phyloP scores from a whole-genome alignment of 2,888 invertebrate genomes.

The Heliconius sara region DNA sequence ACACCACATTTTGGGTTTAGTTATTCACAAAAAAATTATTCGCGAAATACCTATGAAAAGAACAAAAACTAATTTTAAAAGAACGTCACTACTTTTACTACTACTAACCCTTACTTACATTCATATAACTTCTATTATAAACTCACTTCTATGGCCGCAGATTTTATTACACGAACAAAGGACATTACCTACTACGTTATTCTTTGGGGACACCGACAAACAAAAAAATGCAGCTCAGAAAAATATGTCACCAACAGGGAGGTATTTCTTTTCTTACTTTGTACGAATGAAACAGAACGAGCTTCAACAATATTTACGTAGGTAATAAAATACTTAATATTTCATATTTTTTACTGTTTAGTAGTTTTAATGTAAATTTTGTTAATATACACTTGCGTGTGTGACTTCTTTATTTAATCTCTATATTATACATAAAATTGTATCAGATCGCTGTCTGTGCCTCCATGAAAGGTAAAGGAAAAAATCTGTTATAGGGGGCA shows the following conservation, averaged over 20 bases:
- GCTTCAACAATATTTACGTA: slow-evolving; percentile 17
- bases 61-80: too few species aligned
- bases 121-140: slow-evolving; percentile 4
- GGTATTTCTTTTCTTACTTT: slow-evolving; percentile 41
- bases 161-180: slow-evolving; percentile 77
- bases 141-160: slow-evolving; percentile 49
- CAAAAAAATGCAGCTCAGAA: slow-evolving; percentile 49
- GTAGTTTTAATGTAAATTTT: neutral
- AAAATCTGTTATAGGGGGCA: too few species aligned
- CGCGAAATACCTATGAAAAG: neutral
- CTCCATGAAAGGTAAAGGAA: too few species aligned
- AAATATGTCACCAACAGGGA: slow-evolving; percentile 41
- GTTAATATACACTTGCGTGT: too few species aligned
- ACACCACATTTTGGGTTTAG: too few species aligned
- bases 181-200: slow-evolving; percentile 60
- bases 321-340: slow-evolving; percentile 15
- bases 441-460: too few species aligned
- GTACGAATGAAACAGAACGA: slow-evolving; percentile 29
- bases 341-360: neutral
- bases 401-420: too few species aligned
- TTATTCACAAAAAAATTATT: too few species aligned
- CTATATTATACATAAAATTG: too few species aligned
- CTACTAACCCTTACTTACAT: neutral
- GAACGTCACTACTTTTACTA: neutral
- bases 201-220: slow-evolving; percentile 53